Evolutionary conservation across 2,888 invertebrate genomes (phyloP).

Genomic region (Mythimna pallens): DNA sequence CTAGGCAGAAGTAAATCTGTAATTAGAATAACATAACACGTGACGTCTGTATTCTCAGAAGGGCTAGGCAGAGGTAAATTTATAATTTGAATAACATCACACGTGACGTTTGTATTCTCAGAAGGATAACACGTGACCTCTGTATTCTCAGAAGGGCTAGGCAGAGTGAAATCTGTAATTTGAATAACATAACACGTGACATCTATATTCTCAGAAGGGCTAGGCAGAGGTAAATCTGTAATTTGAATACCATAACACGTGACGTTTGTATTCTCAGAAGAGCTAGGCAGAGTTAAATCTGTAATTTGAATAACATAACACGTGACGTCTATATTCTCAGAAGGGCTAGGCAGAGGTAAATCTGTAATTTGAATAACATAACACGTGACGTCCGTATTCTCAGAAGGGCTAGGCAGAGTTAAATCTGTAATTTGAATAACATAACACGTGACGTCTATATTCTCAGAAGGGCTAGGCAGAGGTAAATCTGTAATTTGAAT

Average conservation of each 20-base stretch:
- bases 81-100: no score
- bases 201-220: background rate
- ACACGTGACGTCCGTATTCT: background rate
- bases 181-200: background rate
- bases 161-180: background rate
- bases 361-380: conserved; percentile 1
- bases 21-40: no score
- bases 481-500: conserved; percentile 1
- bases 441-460: background rate
- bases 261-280: background rate
- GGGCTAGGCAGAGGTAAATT: no score
- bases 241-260: background rate
- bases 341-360: background rate
- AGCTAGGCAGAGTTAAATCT: background rate
- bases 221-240: background rate
- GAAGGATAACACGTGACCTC: background rate
- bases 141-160: background rate
- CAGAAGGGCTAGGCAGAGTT: background rate
- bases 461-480: background rate
- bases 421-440: background rate
- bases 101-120: background rate
- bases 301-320: conserved; percentile 1
- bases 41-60: no score
- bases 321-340: background rate
- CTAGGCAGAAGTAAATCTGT: background rate